A percentile compares a stretch with the other conserved stretches of the same genome.
Conservation (phyloP, 1,140 invertebrate genomes). For the Papilio glaucus region DNA sequence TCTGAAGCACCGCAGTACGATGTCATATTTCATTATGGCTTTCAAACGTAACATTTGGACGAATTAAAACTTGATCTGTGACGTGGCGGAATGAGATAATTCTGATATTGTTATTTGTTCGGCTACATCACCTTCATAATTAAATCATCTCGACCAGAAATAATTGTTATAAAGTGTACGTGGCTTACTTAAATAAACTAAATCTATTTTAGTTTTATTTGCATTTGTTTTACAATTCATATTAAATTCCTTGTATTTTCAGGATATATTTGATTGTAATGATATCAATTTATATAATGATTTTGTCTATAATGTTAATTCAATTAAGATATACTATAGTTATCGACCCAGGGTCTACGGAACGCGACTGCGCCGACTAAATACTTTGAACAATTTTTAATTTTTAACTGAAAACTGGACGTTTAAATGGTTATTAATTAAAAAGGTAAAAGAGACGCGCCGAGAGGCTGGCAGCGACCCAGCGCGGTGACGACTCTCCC, state of each 20-base stretch:
- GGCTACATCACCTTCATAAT: no score
- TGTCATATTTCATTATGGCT: neutral
- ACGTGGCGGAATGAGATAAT: neutral
- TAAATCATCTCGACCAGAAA: no score
- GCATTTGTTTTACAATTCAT: no score
- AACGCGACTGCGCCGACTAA: neutral
- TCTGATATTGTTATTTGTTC: neutral
- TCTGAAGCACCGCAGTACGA: neutral
- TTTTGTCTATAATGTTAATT: neutral
- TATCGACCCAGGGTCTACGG: neutral
- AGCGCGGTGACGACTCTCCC: neutral
- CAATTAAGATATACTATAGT: neutral
- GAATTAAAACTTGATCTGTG: neutral
- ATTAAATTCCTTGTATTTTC: no score
- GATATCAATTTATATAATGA: no score
- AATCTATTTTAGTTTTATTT: no score
- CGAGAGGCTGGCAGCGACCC: constrained; percentile 21
- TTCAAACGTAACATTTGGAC: neutral
- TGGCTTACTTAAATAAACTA: no score
- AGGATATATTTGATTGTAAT: no score
- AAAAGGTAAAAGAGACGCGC: constrained; percentile 6
- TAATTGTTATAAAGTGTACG: no score
- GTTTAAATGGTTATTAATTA: constrained; percentile 26
- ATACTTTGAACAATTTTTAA: neutral
- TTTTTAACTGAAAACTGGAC: neutral